Percentiles rank a stretch among this genome's conserved stretches.
phyloP scores from a whole-genome alignment of 1,140 invertebrate species.

The Drosophila navojoa region DNA sequence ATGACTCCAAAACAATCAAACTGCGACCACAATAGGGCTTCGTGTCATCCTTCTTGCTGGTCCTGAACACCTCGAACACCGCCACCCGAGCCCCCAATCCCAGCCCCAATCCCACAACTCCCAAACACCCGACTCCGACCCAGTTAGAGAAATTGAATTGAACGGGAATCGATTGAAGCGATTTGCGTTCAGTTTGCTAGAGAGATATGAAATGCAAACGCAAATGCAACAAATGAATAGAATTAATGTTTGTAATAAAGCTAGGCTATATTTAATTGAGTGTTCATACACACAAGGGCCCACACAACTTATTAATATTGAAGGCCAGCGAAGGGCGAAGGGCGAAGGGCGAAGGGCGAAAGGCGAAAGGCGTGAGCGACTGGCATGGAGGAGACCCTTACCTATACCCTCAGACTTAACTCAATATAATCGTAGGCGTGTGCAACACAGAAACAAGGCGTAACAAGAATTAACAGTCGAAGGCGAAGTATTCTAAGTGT shows the following conservation, averaged over 20 bases:
- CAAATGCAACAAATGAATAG: conserved; percentile 46
- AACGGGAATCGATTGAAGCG: conserved; percentile 13
- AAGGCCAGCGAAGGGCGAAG: not conserved
- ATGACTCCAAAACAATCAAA: conserved; percentile 10
- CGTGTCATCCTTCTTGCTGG: conserved; percentile 14
- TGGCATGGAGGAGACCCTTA: not conserved
- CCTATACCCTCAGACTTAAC: not conserved
- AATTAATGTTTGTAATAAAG: conserved; percentile 43
- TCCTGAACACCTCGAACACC: not conserved
- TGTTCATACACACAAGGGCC: conserved; percentile 22
- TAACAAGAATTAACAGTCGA: conserved; percentile 9
- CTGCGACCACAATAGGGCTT: conserved; percentile 7
- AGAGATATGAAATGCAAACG: conserved; percentile 22
- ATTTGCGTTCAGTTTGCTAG: conserved; percentile 6
- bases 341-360: too few species aligned
- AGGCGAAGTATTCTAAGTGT: conserved; percentile 53
- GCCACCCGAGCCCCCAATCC: too few species aligned
- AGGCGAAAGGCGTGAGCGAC: not conserved
- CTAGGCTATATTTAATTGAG: conserved; percentile 37
- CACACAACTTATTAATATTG: conserved; percentile 4
- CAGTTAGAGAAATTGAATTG: conserved; percentile 21
- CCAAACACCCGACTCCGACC: not conserved
- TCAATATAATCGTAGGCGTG: conserved; percentile 5
- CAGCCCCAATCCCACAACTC: too few species aligned
- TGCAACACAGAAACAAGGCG: conserved; percentile 9